Evolutionary conservation across 2,113 vertebrate species (phyloP), one percentile per base, ranked within the genome.

Genomic region (Salvelinus alpinus): DNA sequence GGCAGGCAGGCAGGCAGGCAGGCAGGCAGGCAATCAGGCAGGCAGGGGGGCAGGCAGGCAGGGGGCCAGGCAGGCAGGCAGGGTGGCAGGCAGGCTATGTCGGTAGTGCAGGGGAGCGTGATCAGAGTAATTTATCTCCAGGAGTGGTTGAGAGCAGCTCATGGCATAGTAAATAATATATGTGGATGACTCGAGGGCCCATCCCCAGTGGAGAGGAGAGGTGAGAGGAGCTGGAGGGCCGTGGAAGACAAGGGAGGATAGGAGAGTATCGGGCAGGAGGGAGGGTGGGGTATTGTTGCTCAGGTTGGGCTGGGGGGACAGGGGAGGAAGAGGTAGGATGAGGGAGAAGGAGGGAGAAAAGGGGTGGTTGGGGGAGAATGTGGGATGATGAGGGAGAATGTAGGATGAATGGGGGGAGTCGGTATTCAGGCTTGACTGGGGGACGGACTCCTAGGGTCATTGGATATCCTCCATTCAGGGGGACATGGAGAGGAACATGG

Each of bases 81-180:
- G 31, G 31, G 31, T 1, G 34, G 34, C 34, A 38, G 34, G 34
- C 38, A 38, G 38, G 38, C 38, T 78, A 70, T 68, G 73, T 77
- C 72, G 68, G 73, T 64, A 22, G 68, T 70, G 80, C 81, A 34
- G 16, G 29, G 54, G 65, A 80, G 74, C 60, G 29, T 76, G 79
- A 82, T 75, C 81, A 67, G 31, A 78, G 77, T 80, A 64, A 83
- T 82, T 78, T 78, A 66, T 70, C 66, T 80, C 76, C 51, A 71
- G 20, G 72, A 79, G 76, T 70, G 72, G 38, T 51, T 51, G 48
- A 3, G 48, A 51, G 75, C 65, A 70, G 54, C 31, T 20, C 20
- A 18, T 27, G 65, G 74, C 68, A 70, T 70, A 79, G 57, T 48
- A 71, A 79, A 70, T 70, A 64, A 83, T 72, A 59, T 69, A 12